Base-by-base conservation (phyloP, 2,113 vertebrate species). In the Pipra filicauda region DNA sequence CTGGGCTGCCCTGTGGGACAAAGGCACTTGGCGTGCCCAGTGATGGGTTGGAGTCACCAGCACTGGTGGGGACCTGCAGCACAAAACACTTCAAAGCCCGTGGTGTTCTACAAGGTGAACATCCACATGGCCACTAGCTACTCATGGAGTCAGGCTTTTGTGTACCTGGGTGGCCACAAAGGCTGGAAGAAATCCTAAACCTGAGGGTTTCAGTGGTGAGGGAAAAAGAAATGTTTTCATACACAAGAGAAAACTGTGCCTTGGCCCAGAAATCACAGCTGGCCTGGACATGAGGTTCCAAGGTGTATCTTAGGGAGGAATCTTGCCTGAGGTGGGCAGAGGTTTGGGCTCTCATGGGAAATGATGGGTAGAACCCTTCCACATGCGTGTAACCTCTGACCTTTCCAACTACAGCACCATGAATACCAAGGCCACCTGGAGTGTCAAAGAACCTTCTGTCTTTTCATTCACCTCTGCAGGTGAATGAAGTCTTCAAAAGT, bases 231-330 rank as follows among this genome's bases (percentile, higher is more conserved):
- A 87, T 70, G 64, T 91, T 80, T 91, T 54, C 72, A 71, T 49
- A 46, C 27, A 94, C 91, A 96, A 77, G 72, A 96, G 86, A 89
- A 97, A 86, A 73, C 70, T 89, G 89, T 94, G 64, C 31, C 44
- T 35, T 70, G 55, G 41, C 70, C 59, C 30, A 55, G 82, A 86
- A 84, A 82, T 77, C 82, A 88, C 72, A 61, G 22, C 51, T 6
- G 15, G n/a, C 73, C 91, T 71, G 73, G 39, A 55, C 11, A 0
- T 6, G 0, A 62, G 79, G 89, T 95, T 61, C 41, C 43, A 85
- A 51, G 59, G 69, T 81, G 23, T 74, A 82, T 79, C 86, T 59
- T 46, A 46, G 55, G 57, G 58, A 92, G 62, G 64, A 79, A 54
- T 71, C 31, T 59, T 54, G 74, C 59, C 66, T 64, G 73, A 88